Base-by-base conservation (phyloP, 2,797 vertebrate genomes). In the Distichodus sexfasciatus region DNA sequence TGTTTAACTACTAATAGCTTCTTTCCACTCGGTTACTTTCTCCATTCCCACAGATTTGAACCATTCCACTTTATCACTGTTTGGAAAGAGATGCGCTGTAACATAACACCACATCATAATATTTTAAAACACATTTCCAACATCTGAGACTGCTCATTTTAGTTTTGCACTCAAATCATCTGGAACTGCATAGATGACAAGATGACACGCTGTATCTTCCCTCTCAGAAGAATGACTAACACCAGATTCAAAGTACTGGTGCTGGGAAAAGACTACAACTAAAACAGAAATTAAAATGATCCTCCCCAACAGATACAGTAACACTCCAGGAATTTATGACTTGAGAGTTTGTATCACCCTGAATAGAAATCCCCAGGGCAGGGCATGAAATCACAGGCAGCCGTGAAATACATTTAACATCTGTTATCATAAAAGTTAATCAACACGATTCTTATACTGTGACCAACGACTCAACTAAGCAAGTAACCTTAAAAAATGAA, bases 251-350 rank as follows among this genome's bases (percentile, higher is more conserved):
- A 55, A 15, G 3, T 29, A 53, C 29, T 10, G n/a, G 7, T 17
- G 2, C 50, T 31, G 50, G 50, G 28, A 53, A 33, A 33, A 6
- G 17, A 31, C 33, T 14, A 17, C 0, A 44, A 44, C 19, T 50
- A 54, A 72, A 59, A 53, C 62, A 59, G 62, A 72, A 66, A 59
- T 72, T 50, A 51, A 50, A 51, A 72, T 66, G 57, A 72, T 72
- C 54, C 44, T 51, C 53, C 28, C 50, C 61, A 48, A 35, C 43
- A 66, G 70, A 72, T 72, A 66, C 17, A 59, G 62, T 72, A 66
- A 72, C 63, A 23, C 54, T 63, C 28, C 70, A 66, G 48, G 54
- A 72, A 72, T 66, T 66, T 72, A 38, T 51, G 21, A 29, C 35
- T 64, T 50, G 26, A 64, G 57, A 71, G 40, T 11, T 28, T n/a